phyloP scores from a whole-genome alignment of 2,797 vertebrate species.

The Brachyalestes nurse region DNA sequence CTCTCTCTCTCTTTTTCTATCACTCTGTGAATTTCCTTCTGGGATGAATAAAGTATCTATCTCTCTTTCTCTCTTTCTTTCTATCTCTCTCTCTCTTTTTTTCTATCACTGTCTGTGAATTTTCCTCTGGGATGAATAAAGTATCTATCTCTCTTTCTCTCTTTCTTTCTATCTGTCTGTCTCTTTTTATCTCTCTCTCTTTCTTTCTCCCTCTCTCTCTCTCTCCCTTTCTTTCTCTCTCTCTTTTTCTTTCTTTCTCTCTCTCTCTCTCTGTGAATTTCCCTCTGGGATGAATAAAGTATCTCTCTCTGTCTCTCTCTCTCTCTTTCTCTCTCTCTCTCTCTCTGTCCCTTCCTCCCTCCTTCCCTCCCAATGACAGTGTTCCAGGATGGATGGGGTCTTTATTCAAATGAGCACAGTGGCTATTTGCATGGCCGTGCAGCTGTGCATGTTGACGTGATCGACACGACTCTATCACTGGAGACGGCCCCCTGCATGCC shows the following conservation, averaged over 20 bases:
- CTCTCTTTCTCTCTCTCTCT: constrained; percentile 14
- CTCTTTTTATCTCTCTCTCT: no score
- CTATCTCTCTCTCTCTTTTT: not conserved
- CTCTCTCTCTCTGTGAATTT: constrained; percentile 7
- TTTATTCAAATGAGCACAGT: constrained; percentile 71
- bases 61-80: constrained; percentile 12
- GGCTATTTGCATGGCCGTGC: constrained; percentile 62
- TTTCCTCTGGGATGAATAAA: no score
- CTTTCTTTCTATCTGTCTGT: no score
- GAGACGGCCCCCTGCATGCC: constrained; percentile 53
- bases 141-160: constrained; percentile 17
- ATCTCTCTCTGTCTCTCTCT: constrained; percentile 2
- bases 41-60: no score
- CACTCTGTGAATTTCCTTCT: no score
- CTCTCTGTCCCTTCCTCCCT: constrained; percentile 11
- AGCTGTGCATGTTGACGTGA: constrained; percentile 57
- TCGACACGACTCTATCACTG: constrained; percentile 51
- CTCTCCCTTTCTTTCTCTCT: constrained; percentile 43
- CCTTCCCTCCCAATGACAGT: constrained; percentile 46
- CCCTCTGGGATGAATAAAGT: no score
- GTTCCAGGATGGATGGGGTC: constrained; percentile 63
- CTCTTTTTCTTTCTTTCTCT: constrained; percentile 7
- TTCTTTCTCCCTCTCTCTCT: constrained; percentile 50
- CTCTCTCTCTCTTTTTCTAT: not conserved
- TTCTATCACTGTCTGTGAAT: no score